A percentile compares a stretch with the other conserved stretches of the same genome.
These are phyloP conservation scores for Sebastes iracundus DNA, from an alignment of 2,797 vertebrate genomes.

Conservation along the genomic window DNA sequence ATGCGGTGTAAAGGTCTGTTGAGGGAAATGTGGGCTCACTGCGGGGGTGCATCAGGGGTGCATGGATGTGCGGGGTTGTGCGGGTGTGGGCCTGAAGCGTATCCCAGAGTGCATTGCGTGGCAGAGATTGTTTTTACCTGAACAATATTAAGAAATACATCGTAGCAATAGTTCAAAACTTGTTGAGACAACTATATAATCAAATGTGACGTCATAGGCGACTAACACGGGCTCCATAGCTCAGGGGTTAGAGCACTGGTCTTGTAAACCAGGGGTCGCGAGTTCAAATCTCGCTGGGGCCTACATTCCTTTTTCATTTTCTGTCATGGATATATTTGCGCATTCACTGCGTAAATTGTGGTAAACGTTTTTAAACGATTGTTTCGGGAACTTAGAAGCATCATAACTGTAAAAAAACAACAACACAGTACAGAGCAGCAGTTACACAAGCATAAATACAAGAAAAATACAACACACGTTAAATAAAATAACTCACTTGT, in stretches of 20 bases:
- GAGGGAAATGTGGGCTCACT: too few relatives aligned
- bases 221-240: conserved; percentile 63
- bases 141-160: too few relatives aligned
- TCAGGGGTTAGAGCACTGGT: conserved; percentile 83
- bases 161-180: background rate
- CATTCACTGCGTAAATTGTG: background rate
- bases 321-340: background rate
- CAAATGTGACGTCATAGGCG: accelerated
- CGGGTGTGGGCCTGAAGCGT: too few relatives aligned
- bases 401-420: too few relatives aligned
- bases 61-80: too few relatives aligned
- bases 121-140: background rate
- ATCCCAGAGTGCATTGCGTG: background rate
- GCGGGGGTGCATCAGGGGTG: too few relatives aligned
- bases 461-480: background rate
- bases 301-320: conserved; percentile 4
- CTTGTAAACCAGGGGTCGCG: conserved; percentile 84
- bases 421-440: background rate
- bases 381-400: background rate
- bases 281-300: conserved; percentile 86
- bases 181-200: accelerated
- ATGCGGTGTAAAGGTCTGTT: background rate
- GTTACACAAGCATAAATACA: background rate
- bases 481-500: background rate
- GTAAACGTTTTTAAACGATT: background rate